Base-by-base conservation (phyloP, 1,140 invertebrate species). In the Drosophila takahashii region DNA sequence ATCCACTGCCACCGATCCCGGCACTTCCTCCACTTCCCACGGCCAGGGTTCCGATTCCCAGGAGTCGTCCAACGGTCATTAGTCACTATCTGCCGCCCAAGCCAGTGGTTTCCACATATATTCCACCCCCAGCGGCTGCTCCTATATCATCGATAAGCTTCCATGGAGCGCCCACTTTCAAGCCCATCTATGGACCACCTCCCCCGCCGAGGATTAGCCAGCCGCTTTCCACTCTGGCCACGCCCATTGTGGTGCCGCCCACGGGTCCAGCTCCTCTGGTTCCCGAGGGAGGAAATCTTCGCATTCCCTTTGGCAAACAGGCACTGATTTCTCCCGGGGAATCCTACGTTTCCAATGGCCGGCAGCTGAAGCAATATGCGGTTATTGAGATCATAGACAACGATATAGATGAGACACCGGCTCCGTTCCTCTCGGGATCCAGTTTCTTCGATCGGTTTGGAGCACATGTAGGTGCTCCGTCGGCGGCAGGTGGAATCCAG, bases 301-400 rank as follows among this genome's bases (percentile, higher is more conserved):
- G 90, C 8, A 71, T 91, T 13, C 86, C 90, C 15, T 91, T 64
- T 10, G 90, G 90, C 32, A 85, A 91, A 26, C 64, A 79, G 41
- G 77, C 90, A 2, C 26, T 87, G 16, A 79, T 87, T 15, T 48
- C 85, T 3, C 85, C 84, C 48, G 84, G 84, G 1, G 73, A 89
- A 6, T 80, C 75, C 4, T 92, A 92, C 26, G 62, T 80, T 11
- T 54, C 76, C 59, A 87, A 91, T 64, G 91, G 91, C 45, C 79
- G 91, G 3, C 80, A 90, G 51, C 53, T 92, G 53, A 92, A 92
- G 50, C 92, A 92, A 39, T 92, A 92, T 27, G 80, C 83, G 7
- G 92, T 92, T 6, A 71, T 89, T 5, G 92, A 92, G 70, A 77
- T 90, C 8, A 90, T 92, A n/a, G 84, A 89, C 56, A 91, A 92